Evolutionary conservation across 2,797 vertebrate species (phyloP).

Genomic region (Hydrolagus colliei): DNA sequence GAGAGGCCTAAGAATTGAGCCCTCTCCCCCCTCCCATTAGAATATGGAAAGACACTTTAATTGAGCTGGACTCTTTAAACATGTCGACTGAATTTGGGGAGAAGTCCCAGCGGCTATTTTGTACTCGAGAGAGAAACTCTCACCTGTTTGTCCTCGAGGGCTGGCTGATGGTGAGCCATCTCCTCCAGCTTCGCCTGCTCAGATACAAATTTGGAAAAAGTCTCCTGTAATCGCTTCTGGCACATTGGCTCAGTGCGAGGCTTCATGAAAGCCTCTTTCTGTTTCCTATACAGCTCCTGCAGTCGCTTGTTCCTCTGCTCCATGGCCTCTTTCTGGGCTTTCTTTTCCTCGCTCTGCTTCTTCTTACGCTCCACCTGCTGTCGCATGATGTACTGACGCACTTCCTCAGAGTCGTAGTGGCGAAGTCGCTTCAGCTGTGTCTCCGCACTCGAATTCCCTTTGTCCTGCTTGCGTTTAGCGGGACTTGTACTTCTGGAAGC

Average conservation of each 20-base stretch:
- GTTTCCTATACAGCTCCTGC: slow-evolving; percentile 86
- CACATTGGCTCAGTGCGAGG: slow-evolving; percentile 51
- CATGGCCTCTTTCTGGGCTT: slow-evolving; percentile 72
- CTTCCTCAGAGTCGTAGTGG: slow-evolving; percentile 83
- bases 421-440: slow-evolving; percentile 63
- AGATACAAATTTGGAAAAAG: slow-evolving; percentile 75
- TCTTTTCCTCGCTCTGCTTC: slow-evolving; percentile 77
- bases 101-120: not conserved
- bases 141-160: slow-evolving; percentile 26
- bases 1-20: slow-evolving; percentile 16
- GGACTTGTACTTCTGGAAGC: slow-evolving; percentile 71
- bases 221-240: slow-evolving; percentile 70
- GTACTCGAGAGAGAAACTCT: slow-evolving; percentile 12
- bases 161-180: slow-evolving; percentile 44
- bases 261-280: slow-evolving; percentile 64
- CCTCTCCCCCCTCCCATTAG: too few relatives aligned
- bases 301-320: slow-evolving; percentile 82
- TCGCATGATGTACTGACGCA: slow-evolving; percentile 80
- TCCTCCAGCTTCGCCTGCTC: slow-evolving; percentile 63
- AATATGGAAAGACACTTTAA: not conserved
- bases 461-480: slow-evolving; percentile 58
- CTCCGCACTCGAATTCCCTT: slow-evolving; percentile 49
- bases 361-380: slow-evolving; percentile 86
- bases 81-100: not conserved
- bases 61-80: too few relatives aligned